Evolutionary conservation across 2,113 vertebrate genomes (phyloP).

Genomic region (Stomatorhinus ivindoensis): DNA sequence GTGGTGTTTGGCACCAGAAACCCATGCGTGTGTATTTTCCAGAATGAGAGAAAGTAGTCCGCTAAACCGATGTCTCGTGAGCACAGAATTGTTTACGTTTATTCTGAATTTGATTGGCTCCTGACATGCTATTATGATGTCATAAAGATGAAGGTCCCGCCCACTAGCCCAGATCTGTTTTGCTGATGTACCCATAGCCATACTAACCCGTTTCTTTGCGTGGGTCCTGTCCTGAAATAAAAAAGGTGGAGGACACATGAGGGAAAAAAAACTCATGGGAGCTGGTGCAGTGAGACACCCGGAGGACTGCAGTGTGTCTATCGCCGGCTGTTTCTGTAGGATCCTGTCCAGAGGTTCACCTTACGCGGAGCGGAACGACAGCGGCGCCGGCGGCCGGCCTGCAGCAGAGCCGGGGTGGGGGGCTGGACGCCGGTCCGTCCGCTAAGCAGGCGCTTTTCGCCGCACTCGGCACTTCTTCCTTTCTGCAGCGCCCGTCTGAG

Average conservation of each 20-base stretch:
- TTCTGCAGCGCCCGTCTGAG: background rate
- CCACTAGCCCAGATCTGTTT: background rate
- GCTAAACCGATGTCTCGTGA: background rate
- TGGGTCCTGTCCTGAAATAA: background rate
- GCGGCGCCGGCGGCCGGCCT: background rate
- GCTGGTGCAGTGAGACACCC: background rate
- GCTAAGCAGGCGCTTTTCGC: background rate
- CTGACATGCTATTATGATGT: background rate
- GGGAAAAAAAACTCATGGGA: background rate
- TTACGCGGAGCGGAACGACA: background rate
- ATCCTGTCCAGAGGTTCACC: background rate
- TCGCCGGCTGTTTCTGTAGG: slow-evolving; percentile 6
- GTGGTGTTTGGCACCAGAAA: background rate
- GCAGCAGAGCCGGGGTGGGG: background rate
- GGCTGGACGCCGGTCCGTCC: background rate
- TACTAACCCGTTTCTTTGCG: background rate
- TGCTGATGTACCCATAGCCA: background rate
- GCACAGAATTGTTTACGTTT: background rate
- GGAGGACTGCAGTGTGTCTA: background rate
- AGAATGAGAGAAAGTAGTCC: background rate
- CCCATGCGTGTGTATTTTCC: background rate
- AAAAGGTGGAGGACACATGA: background rate
- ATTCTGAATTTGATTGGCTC: background rate
- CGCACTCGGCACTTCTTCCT: background rate
- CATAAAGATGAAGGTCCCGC: background rate